Base-by-base conservation (phyloP, 2,888 invertebrate genomes). In the Drosophila imparisetae region DNA sequence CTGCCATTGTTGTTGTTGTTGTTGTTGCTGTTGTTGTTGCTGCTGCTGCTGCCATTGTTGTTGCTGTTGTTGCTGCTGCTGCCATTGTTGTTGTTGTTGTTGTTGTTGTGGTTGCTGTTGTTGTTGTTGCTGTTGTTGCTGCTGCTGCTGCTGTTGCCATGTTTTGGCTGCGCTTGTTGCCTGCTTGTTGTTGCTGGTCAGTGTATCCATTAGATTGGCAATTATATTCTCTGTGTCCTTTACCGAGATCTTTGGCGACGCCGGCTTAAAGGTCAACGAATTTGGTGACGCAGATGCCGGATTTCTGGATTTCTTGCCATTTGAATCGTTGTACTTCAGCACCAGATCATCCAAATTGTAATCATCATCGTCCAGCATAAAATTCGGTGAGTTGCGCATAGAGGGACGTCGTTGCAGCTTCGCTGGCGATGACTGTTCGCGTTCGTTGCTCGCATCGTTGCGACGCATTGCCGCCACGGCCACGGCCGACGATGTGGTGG, bases 341-440 rank as follows among this genome's bases (percentile, higher is more conserved):
- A 75, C 72, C n/a, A 89, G 62, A 91, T 97, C 97, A 80, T 97
- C 96, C 75, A 96, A 96, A n/a, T 95, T 95, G 83, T 97, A 97
- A 89, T 97, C 97, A 83, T 97, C 95, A n/a, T 95, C 94, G 68
- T 95, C 94, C 32, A 95, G 91, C 59, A 83, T 76, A 60, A 94
- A 93, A 54, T 92, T 92, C 24, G 90, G 89, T 0, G 93, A 92
- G 1, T 90, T 84, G 38, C 91, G 82, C 90, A 45, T 30, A 24
- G 67, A 73, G 18, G 52, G 42, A 30, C 66, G 73, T 30, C 73
- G 61, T 42, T 45, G 63, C 29, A 52, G 53, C 38, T 70, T 77
- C 24, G 59, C 52, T 2, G 66, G 42, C 29, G 64, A 8, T 2
- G 32, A 29, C 48, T 4, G 10, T 0, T 74, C 75, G 0, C 62